phyloP scores from a whole-genome alignment of 2,113 vertebrate species.

The Phylloscopus whistleri region DNA sequence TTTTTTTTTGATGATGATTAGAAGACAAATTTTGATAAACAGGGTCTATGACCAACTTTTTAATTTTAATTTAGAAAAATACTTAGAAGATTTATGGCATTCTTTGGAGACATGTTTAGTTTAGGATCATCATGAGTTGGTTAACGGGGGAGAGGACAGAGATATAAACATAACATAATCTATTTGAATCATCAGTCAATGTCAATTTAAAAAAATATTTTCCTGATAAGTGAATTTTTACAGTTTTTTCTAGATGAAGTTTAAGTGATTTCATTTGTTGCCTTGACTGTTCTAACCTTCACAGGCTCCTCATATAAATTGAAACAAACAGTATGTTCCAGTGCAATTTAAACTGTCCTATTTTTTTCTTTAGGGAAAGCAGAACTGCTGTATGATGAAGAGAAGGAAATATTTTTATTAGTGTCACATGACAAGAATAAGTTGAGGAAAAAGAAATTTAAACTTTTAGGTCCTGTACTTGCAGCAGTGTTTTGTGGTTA shows the following conservation, averaged over 20 bases:
- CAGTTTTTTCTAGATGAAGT: background rate
- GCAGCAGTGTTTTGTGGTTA: background rate
- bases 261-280: background rate
- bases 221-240: background rate
- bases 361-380: background rate
- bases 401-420: background rate
- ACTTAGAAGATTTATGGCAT: accelerated
- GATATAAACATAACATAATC: background rate
- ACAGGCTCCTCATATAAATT: background rate
- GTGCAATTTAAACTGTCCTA: background rate
- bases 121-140: background rate
- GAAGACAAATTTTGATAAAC: background rate
- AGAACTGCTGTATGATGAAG: background rate
- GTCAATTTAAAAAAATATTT: background rate
- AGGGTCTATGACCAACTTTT: background rate
- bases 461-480: background rate
- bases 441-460: background rate
- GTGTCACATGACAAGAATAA: background rate
- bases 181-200: background rate
- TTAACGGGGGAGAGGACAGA: background rate
- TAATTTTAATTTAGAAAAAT: background rate
- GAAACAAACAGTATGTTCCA: background rate
- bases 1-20: background rate
- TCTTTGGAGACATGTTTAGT: background rate
- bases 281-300: background rate